Evolutionary conservation across 1,140 invertebrate species (phyloP), one percentile per base, ranked within the genome.

Genomic region (Drosophila pachea): DNA sequence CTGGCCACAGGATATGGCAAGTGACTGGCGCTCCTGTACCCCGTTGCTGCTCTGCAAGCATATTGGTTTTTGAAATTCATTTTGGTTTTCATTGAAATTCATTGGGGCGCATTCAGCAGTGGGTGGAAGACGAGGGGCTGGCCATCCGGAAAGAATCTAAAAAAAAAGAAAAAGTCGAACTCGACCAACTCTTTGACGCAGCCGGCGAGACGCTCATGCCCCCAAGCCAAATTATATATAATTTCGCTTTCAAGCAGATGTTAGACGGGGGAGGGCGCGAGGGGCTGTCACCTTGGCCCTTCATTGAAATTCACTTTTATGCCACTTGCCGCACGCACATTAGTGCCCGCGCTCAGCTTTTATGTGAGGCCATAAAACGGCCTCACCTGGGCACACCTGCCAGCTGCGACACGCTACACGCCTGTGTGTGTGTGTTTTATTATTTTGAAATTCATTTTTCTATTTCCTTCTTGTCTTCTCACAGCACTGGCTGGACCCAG

Each of bases 401-500:
- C 48, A 45, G n/a, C 47, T 32, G 3, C 40, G 62, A 42, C 55
- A 56, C 42, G n/a, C 22, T 22, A 22, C 5, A 50, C 42, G 31
- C 35, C 32, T 38, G 47, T 49, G 29, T 12, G n/a, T 22, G 12
- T 38, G 29, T 50, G 31, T 32, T 32, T 52, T 52, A 52, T 65
- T 54, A 59, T 47, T 53, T 70, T 70, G 4, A 45, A 48, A 65
- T 66, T 63, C 50, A 31, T 73, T 43, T 61, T 52, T 78, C 91
- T 92, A 22, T 35, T 54, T 49, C 22, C 42, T 32, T 22, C 14
- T 45, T 56, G 0, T 52, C 22, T 16, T 53, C 48, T 56, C 12
- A 61, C 89, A 97, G 95, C 95, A 97, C 90, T 98, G 96, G 96
- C 91, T 97, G 83, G 96, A 98, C 89, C 93, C 94, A 11, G 93